phyloP scores from a whole-genome alignment of 2,797 vertebrate species.

The Microchirus variegatus region DNA sequence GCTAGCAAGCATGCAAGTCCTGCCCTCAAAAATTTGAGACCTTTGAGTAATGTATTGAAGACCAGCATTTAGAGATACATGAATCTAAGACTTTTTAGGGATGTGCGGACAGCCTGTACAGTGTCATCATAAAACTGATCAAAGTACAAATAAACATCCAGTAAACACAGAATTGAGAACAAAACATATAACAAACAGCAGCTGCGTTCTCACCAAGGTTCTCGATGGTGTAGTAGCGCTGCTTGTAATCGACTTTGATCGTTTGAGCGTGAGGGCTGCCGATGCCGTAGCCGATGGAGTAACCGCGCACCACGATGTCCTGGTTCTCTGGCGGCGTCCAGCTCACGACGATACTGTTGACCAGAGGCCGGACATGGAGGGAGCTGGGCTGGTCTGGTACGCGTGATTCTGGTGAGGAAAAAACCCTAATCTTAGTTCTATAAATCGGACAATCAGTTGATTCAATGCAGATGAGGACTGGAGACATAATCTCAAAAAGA shows the following conservation, averaged over 20 bases:
- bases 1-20: no score
- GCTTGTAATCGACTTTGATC: slow-evolving; percentile 97
- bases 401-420: slow-evolving; percentile 82
- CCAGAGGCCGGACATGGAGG: slow-evolving; percentile 92
- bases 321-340: slow-evolving; percentile 99
- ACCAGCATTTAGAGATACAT: no score
- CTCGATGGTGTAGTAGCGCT: slow-evolving; percentile 98
- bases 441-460: no score
- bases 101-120: no score
- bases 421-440: neutral
- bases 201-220: slow-evolving; percentile 85
- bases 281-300: slow-evolving; percentile 93
- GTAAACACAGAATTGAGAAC: neutral
- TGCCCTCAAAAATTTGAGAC: no score
- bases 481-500: neutral
- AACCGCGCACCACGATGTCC: slow-evolving; percentile 97
- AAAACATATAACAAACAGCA: neutral
- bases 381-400: slow-evolving; percentile 97
- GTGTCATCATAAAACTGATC: no score
- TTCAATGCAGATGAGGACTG: no score
- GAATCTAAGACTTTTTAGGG: no score
- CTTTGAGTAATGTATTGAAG: no score
- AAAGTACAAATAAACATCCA: no score
- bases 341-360: slow-evolving; percentile 97
- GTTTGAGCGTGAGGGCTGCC: slow-evolving; percentile 97